These are phyloP conservation scores for Opisthocomus hoazin DNA, from an alignment of 2,113 vertebrate genomes.

Conservation along the genomic window DNA sequence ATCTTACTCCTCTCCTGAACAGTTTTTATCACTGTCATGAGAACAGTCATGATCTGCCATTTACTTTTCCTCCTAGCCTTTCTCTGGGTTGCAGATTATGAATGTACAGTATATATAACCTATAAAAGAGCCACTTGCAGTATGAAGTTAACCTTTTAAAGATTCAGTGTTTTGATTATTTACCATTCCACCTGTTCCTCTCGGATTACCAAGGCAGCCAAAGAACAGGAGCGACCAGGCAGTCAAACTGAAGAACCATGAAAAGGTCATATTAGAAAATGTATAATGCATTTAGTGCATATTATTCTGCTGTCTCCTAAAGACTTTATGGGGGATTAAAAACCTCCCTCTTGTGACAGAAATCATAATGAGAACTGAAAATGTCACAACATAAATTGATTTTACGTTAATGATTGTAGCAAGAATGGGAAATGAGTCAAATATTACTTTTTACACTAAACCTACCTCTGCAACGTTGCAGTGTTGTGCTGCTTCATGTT, in stretches of 20 bases:
- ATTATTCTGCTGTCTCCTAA: slow-evolving; percentile 47
- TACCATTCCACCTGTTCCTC: slow-evolving; percentile 18
- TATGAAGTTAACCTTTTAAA: slow-evolving; percentile 33
- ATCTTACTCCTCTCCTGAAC: not conserved
- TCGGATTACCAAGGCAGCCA: not conserved
- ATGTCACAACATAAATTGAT: slow-evolving; percentile 62
- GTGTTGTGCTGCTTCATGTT: not conserved
- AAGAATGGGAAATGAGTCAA: slow-evolving; percentile 1
- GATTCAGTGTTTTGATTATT: slow-evolving; percentile 28
- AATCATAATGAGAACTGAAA: slow-evolving; percentile 59
- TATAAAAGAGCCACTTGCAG: not conserved
- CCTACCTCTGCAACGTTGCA: not conserved
- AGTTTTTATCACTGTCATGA: not conserved
- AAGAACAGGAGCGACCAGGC: slow-evolving; percentile 18
- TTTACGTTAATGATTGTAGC: slow-evolving; percentile 58
- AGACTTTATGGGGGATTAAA: slow-evolving; percentile 49
- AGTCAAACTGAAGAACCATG: slow-evolving; percentile 18
- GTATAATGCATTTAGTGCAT: slow-evolving; percentile 29
- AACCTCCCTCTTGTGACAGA: slow-evolving; percentile 39
- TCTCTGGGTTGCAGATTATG: not conserved
- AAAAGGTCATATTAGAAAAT: slow-evolving; percentile 59
- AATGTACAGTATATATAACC: not conserved
- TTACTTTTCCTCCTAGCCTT: not conserved
- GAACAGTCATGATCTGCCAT: not conserved
- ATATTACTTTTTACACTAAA: not conserved